Evolutionary conservation across 2,888 invertebrate genomes (phyloP).

Genomic region (Baronia brevicornis): DNA sequence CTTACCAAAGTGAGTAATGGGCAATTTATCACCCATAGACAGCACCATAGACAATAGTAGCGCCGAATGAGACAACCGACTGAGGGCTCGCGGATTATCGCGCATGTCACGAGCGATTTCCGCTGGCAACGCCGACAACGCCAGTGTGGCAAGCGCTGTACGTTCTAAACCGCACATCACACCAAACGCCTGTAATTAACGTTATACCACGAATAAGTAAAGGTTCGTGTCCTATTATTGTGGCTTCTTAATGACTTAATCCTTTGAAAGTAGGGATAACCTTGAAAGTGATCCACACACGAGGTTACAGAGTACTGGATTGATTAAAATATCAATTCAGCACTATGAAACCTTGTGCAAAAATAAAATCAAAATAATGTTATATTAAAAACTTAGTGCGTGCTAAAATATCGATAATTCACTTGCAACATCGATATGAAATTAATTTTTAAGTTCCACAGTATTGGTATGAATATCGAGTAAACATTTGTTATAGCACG

Average conservation of each 20-base stretch:
- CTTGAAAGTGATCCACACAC: too few relatives aligned
- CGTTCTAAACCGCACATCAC: slow-evolving; percentile 91
- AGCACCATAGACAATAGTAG: slow-evolving; percentile 91
- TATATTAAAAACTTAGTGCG: too few relatives aligned
- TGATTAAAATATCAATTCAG: background rate
- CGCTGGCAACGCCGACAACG: slow-evolving; percentile 91
- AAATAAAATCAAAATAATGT: too few relatives aligned
- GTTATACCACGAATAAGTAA: slow-evolving; percentile 5
- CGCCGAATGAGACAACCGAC: slow-evolving; percentile 88
- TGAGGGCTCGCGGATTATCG: slow-evolving; percentile 84
- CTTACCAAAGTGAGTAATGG: slow-evolving; percentile 90
- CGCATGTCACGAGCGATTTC: slow-evolving; percentile 92
- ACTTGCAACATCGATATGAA: too few relatives aligned
- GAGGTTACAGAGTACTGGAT: background rate
- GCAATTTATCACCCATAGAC: slow-evolving; percentile 92
- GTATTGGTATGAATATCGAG: too few relatives aligned
- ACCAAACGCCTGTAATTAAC: slow-evolving; percentile 86
- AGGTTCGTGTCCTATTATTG: background rate
- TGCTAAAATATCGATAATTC: too few relatives aligned
- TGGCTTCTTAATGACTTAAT: background rate
- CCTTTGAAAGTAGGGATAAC: background rate
- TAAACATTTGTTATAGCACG: too few relatives aligned
- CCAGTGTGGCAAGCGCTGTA: slow-evolving; percentile 86
- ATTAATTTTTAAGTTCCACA: too few relatives aligned
- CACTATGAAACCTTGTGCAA: too few relatives aligned